phyloP scores from a whole-genome alignment of 2,113 vertebrate species.

The Aspiorhynchus laticeps region DNA sequence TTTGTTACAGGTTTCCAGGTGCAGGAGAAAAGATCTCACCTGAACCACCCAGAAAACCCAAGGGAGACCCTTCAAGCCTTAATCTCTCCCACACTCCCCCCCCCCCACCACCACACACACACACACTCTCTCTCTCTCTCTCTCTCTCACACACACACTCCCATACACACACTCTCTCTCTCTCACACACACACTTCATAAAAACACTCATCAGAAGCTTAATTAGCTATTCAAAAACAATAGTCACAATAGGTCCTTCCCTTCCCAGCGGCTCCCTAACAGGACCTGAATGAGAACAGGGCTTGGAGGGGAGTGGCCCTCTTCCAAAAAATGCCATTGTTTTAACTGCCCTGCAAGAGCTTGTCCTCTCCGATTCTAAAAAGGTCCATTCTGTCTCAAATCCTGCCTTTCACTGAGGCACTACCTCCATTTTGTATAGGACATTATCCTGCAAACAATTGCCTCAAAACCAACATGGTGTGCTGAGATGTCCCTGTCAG shows the following conservation, averaged over 20 bases:
- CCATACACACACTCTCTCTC: too few relatives aligned
- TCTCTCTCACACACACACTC: too few relatives aligned
- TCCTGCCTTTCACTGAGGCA: conserved; percentile 36
- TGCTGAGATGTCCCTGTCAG: conserved; percentile 22
- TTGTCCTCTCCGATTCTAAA: conserved; percentile 33
- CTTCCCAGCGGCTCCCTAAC: conserved; percentile 1
- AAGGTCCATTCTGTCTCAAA: conserved; percentile 39
- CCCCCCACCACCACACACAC: too few relatives aligned
- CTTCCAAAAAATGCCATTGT: conserved; percentile 36
- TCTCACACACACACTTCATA: conserved; percentile 21
- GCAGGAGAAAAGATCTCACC: not conserved
- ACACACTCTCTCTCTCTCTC: too few relatives aligned
- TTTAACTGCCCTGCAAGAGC: conserved; percentile 43
- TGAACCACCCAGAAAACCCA: not conserved
- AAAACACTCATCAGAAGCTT: conserved; percentile 11
- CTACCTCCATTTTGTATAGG: conserved; percentile 49
- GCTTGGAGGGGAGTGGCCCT: conserved; percentile 3
- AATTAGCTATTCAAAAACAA: conserved; percentile 36
- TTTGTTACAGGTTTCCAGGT: not conserved
- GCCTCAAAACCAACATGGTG: conserved; percentile 39
- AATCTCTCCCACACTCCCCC: not conserved
- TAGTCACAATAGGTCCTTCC: conserved; percentile 19
- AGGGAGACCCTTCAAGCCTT: not conserved
- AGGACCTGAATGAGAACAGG: conserved; percentile 39
- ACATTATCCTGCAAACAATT: conserved; percentile 51